Percentiles rank a stretch among this genome's conserved stretches.
Evolutionary conservation across 2,888 invertebrate species (phyloP).

Genomic region (Euproctis similis): DNA sequence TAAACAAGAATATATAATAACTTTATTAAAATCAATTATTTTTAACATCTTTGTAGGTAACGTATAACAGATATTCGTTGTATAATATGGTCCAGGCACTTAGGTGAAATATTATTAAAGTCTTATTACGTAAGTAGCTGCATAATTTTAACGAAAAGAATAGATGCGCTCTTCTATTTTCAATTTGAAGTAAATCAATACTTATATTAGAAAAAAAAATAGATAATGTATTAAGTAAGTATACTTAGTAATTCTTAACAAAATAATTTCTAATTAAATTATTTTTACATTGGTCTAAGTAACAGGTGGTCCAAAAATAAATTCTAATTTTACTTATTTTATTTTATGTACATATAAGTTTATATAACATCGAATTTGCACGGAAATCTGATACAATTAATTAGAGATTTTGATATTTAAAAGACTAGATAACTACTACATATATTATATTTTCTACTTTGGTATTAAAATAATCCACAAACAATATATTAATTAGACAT

Average conservation of each 20-base stretch:
- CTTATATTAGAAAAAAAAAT: too few species aligned
- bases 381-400: neutral
- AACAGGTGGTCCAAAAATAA: constrained; percentile 5
- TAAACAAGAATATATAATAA: constrained; percentile 23
- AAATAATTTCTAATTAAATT: neutral
- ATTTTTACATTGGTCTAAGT: constrained; percentile 4
- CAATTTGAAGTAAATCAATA: too few species aligned
- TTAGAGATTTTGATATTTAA: neutral
- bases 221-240: too few species aligned
- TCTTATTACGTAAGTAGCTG: too few species aligned
- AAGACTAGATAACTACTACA: constrained; percentile 28
- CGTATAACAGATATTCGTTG: constrained; percentile 20
- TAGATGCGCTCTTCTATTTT: too few species aligned
- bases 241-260: too few species aligned
- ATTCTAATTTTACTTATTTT: neutral
- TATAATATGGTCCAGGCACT: constrained; percentile 12
- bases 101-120: too few species aligned
- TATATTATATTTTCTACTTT: constrained; percentile 33
- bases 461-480: constrained; percentile 32
- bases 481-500: constrained; percentile 7
- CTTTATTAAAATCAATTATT: constrained; percentile 15
- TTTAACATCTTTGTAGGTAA: constrained; percentile 13
- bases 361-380: neutral
- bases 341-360: neutral
- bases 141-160: too few species aligned